Percentiles rank a stretch among this genome's conserved stretches.
phyloP scores from a whole-genome alignment of 2,888 invertebrate species.

The Tipula confusa region DNA sequence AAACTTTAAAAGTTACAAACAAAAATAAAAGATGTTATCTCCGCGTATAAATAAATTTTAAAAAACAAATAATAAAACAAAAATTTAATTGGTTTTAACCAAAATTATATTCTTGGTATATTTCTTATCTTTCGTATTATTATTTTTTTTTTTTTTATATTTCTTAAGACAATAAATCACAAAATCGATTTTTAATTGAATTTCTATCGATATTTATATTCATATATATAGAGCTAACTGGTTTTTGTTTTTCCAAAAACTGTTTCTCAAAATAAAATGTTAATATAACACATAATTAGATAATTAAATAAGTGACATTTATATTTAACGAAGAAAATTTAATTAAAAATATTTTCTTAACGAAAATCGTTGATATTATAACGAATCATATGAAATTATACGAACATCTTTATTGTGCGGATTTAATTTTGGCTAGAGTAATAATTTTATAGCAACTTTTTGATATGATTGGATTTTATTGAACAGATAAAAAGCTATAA shows the following conservation, averaged over 20 bases:
- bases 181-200: neutral
- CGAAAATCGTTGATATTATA: neutral
- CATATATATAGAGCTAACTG: neutral
- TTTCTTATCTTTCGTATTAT: neutral
- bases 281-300: neutral
- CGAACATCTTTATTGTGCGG: too few species aligned
- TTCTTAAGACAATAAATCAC: neutral
- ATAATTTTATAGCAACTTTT: too few species aligned
- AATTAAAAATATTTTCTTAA: too few species aligned
- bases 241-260: neutral
- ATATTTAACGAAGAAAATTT: neutral
- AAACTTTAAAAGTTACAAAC: neutral
- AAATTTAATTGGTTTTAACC: conserved; percentile 1
- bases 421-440: too few species aligned
- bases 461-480: too few species aligned
- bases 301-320: neutral
- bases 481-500: too few species aligned
- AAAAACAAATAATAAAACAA: neutral
- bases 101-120: neutral
- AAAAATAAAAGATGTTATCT: conserved; percentile 1
- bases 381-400: neutral
- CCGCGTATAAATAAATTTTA: neutral
- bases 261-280: neutral
- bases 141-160: too few species aligned
- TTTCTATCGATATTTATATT: neutral